Evolutionary conservation across 2,797 vertebrate genomes (phyloP).

Genomic region (Lerista edwardsae): DNA sequence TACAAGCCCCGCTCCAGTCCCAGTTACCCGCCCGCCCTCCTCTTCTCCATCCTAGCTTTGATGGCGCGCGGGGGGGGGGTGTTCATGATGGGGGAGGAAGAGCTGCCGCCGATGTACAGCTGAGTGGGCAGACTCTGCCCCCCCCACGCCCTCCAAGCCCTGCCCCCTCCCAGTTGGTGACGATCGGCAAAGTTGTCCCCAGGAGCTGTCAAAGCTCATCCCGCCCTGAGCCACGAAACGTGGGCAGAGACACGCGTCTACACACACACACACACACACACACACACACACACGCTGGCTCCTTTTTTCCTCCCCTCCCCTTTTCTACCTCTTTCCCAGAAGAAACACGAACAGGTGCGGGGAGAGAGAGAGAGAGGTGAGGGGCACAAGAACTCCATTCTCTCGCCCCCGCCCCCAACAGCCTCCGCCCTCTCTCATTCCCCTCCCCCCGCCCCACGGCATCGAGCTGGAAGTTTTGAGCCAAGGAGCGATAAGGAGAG

Average conservation of each 20-base stretch:
- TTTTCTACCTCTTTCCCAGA: neutral
- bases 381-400: no score
- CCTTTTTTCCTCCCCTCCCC: neutral
- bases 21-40: no score
- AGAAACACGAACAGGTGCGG: conserved; percentile 49
- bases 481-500: neutral
- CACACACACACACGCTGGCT: neutral
- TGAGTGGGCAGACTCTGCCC: neutral
- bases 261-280: neutral
- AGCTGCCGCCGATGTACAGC: neutral
- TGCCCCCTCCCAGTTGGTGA: neutral
- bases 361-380: conserved; percentile 8
- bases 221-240: no score
- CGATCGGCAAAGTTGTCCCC: neutral
- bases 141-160: neutral
- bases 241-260: neutral
- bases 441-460: neutral
- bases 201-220: no score
- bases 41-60: neutral
- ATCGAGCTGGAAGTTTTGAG: neutral
- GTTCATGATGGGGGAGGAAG: neutral
- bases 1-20: no score
- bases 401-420: neutral
- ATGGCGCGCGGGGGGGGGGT: neutral
- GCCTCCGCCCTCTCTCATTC: no score